Evolutionary conservation across 2,797 vertebrate genomes (phyloP), one percentile per base, ranked within the genome.

Genomic region (Pogonophryne albipinna): DNA sequence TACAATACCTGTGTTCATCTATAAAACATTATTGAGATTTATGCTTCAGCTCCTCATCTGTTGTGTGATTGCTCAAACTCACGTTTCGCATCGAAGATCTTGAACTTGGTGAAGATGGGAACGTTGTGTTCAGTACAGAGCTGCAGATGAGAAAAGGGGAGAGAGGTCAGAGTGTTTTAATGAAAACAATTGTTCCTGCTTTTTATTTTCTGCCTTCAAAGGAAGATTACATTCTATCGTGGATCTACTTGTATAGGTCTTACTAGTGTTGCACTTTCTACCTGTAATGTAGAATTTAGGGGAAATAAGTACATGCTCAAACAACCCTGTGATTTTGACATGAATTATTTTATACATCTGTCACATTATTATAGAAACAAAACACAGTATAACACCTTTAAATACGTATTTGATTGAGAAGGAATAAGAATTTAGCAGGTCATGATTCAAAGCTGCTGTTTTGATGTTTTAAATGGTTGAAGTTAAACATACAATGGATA

Each of bases 31-130:
- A 4, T 20, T 27, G 1, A 19, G 12, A 42, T 15, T 23, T 34
- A 10, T 34, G 15, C 2, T 7, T 4, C 2, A 16, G 44, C 57
- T n/a, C 20, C 46, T 13, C 1, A 1, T 69, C 17, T 27, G 45
- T n/a, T 15, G 14, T 8, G 6, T 42, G 49, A 67, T 7, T 17
- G 38, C 47, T 13, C 58, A 3, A 74, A 97, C 97, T 98, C 93
- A 99, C 97, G 95, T 96, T 98, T 98, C 76, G 96, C 96, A 81
- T 98, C 96, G 76, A 99, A 99, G 78, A 97, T 95, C 93, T 98
- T 98, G 87, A 96, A 97, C 93, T 97, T 98, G 91, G 95, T 95
- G 93, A 98, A 98, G 67, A 91, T 90, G n/a, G 97, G 95, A 85
- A 97, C 96, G 70, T 95, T 93, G 71, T 97, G 96, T 85, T 98